Base-by-base conservation (phyloP, 2,888 invertebrate genomes). In the Trichogramma evanescens region DNA sequence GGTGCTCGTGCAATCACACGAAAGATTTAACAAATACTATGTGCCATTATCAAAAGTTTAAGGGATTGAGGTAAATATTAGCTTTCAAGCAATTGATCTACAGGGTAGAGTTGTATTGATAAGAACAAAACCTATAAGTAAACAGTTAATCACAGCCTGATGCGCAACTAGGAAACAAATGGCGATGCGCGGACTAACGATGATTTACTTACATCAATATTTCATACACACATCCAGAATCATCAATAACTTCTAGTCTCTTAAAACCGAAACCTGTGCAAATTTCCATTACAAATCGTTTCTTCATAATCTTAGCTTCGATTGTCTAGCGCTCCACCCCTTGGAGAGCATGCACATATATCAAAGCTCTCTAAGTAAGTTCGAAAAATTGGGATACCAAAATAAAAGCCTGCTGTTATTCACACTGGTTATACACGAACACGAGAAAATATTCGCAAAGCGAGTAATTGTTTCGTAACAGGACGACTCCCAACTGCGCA, bases 401-500 rank as follows among this genome's bases (percentile, higher is more conserved):
- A 26, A 26, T 26, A 26, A 26, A 26, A 2, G 26, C 26, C 26
- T 26, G 26, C 26, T 26, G 26, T 26, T 26, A 26, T 26, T 26
- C 26, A 26, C 26, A 26, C 26, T 2, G 26, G 26, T 26, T 26
- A 26, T 26, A 26, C 26, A 26, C 26, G 26, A 26, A 26, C 26
- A 26, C 26, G 26, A 26, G 26, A 26, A 26, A 26, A 26, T 26
- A 26, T 26, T 26, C 26, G 26, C 26, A 26, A 26, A 26, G 26
- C 26, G 26, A 26, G 66, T 75, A 74, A 76, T 76, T 73, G 76
- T 74, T 75, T 71, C 68, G 70, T 71, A 71, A 74, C 72, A 71
- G 71, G 64, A 42, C 10, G 58, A 44, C 59, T 46, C 54, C 59
- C 62, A 48, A 58, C 54, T 4, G 59, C 46, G 58, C 26, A 26